Conservation (phyloP, 2,113 vertebrate genomes). For the Equus quagga region DNA sequence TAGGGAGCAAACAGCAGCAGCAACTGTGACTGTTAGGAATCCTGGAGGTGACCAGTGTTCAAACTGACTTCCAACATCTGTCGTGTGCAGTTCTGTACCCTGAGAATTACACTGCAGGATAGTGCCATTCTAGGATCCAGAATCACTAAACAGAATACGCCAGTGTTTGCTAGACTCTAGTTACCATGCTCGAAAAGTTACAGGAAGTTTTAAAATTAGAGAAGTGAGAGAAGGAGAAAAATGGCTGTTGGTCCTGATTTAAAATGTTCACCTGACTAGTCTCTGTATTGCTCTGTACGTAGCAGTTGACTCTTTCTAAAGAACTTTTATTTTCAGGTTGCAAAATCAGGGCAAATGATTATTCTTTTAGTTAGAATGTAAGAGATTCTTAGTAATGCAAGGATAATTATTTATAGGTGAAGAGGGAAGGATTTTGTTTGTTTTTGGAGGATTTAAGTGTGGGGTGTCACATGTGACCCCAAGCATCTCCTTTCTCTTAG, state of each 20-base stretch:
- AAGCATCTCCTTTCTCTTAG: background rate
- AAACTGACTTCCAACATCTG: accelerated
- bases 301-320: background rate
- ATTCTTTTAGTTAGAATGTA: background rate
- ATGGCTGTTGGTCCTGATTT: background rate
- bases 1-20: background rate
- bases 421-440: background rate
- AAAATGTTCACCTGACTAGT: accelerated
- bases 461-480: accelerated
- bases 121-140: background rate
- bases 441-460: background rate
- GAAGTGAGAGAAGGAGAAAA: background rate
- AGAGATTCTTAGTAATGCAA: background rate
- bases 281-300: background rate
- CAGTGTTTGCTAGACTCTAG: background rate
- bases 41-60: background rate
- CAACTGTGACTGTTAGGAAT: background rate
- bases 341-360: background rate
- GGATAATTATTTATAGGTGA: background rate
- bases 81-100: background rate
- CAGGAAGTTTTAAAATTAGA: background rate
- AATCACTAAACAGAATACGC: background rate
- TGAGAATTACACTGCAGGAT: background rate
- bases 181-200: background rate
- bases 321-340: background rate